Conservation (phyloP, 37 sponge, comb jelly and placozoan species). For the Diacarnus erythraeanus region DNA sequence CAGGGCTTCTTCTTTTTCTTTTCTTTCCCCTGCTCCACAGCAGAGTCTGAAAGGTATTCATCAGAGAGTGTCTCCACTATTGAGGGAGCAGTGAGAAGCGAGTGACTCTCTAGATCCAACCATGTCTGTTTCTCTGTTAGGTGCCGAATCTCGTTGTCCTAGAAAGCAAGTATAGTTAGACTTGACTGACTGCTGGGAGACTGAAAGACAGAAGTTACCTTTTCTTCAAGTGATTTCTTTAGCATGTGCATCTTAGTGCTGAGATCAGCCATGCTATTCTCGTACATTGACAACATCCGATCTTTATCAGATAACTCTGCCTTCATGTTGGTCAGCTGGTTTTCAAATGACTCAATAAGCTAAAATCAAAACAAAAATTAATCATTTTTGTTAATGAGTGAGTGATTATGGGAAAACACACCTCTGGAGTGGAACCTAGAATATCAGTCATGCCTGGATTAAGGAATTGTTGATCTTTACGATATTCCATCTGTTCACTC, state of each 20-base stretch:
- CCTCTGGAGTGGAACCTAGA: conserved; percentile 53
- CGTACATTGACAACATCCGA: conserved; percentile 58
- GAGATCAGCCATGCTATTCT: conserved; percentile 74
- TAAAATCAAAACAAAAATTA: no score
- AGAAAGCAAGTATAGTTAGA: background rate
- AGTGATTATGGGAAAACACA: no score
- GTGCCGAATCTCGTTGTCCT: conserved; percentile 48
- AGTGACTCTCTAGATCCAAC: conserved; percentile 39
- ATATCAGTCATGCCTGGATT: background rate
- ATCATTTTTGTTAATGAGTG: no score
- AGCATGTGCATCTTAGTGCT: conserved; percentile 53
- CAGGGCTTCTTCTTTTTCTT: conserved; percentile 68
- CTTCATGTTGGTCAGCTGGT: conserved; percentile 46
- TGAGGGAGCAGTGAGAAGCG: conserved; percentile 6
- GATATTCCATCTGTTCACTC: conserved; percentile 45
- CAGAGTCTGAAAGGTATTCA: conserved; percentile 62
- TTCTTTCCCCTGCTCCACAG: conserved; percentile 21
- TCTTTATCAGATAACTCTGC: conserved; percentile 52
- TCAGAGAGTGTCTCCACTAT: conserved; percentile 51
- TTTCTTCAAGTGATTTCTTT: conserved; percentile 63
- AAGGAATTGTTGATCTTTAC: conserved; percentile 23
- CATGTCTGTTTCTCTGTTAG: conserved; percentile 45
- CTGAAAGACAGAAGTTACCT: conserved; percentile 12
- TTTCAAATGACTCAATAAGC: conserved; percentile 64
- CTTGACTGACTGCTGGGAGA: background rate